phyloP scores from a whole-genome alignment of 2,797 vertebrate species.

The Phyllotis vaccarum region DNA sequence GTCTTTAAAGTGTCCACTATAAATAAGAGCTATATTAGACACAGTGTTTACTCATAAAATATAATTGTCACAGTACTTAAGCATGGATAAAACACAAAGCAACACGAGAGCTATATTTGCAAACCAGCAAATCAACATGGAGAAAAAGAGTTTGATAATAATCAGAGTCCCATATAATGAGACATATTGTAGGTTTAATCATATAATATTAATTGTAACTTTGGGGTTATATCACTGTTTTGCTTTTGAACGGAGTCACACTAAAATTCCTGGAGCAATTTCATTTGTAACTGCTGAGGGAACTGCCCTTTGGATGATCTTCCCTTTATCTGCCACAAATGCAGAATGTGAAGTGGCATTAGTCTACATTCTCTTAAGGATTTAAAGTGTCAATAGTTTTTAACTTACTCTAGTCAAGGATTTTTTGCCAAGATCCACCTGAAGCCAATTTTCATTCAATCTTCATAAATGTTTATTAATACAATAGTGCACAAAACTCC shows the following conservation, averaged over 20 bases:
- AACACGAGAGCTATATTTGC: neutral
- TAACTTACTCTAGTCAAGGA: constrained; percentile 61
- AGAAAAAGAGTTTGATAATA: neutral
- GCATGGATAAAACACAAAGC: neutral
- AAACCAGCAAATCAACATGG: neutral
- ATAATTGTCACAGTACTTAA: neutral
- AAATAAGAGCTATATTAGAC: neutral
- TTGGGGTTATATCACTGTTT: neutral
- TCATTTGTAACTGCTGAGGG: constrained; percentile 55
- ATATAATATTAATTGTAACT: constrained; percentile 64
- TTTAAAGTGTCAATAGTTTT: constrained; percentile 78
- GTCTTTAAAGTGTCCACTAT: neutral
- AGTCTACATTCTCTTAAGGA: constrained; percentile 83
- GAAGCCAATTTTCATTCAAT: constrained; percentile 73
- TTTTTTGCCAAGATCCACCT: constrained; percentile 76
- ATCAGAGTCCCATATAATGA: neutral
- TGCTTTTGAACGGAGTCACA: constrained; percentile 56
- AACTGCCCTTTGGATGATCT: constrained; percentile 64
- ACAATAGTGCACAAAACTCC: constrained; percentile 72
- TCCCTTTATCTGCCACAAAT: constrained; percentile 67
- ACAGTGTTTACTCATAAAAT: constrained; percentile 22
- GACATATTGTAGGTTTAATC: neutral
- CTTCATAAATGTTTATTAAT: constrained; percentile 80
- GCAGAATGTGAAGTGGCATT: constrained; percentile 75
- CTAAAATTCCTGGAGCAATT: constrained; percentile 53